These are phyloP conservation scores for Bombus fervidus DNA, from an alignment of 1,140 invertebrate species.

Conservation along the genomic window DNA sequence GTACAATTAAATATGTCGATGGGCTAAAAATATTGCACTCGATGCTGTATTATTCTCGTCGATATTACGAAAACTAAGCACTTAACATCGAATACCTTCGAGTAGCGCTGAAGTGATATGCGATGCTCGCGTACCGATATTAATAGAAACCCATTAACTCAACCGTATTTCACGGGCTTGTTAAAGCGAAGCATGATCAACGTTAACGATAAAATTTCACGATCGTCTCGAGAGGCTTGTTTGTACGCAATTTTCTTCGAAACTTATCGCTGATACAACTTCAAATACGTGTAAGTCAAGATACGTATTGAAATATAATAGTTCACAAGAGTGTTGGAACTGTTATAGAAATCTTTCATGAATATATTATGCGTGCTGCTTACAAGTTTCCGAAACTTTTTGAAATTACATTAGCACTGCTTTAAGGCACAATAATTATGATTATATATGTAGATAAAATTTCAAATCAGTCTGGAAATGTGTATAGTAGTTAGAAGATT, in stretches of 20 bases:
- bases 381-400: background rate
- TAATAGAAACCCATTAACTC: slow-evolving; percentile 42
- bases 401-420: background rate
- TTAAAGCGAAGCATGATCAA: slow-evolving; percentile 26
- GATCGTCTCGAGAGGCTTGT: slow-evolving; percentile 8
- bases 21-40: no score
- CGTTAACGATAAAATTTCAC: slow-evolving; percentile 38
- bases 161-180: slow-evolving; percentile 32
- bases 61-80: background rate
- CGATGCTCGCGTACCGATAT: slow-evolving; percentile 1
- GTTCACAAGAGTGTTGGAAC: background rate
- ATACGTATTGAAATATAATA: slow-evolving; percentile 11
- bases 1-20: background rate
- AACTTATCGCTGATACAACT: background rate
- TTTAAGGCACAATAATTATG: no score
- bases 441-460: no score
- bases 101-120: background rate
- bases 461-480: no score
- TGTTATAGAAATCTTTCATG: background rate
- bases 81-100: background rate
- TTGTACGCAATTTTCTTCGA: background rate
- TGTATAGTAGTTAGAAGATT: no score
- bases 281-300: background rate
- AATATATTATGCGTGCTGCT: no score
- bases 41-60: background rate